Conservation (phyloP, 2,888 invertebrate species). For the Drosophila mulleri region DNA sequence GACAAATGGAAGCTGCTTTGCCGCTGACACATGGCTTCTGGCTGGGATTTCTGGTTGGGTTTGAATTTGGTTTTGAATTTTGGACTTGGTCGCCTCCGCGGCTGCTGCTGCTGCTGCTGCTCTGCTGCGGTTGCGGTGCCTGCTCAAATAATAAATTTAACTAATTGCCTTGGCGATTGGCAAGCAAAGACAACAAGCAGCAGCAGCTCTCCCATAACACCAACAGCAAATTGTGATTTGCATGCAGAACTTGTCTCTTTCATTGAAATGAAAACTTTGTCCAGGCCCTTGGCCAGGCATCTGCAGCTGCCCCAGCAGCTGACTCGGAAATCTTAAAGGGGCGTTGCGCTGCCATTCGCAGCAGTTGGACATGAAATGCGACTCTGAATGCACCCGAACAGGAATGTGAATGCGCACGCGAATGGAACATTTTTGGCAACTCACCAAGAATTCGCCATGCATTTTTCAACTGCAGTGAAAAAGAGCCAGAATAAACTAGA, state of each 20-base stretch:
- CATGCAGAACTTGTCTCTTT: slow-evolving; percentile 37
- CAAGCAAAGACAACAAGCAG: slow-evolving; percentile 44
- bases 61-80: slow-evolving; percentile 22
- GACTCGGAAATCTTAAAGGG: slow-evolving; percentile 28
- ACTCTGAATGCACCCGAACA: slow-evolving; percentile 11
- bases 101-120: slow-evolving; percentile 11
- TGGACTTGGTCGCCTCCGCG: slow-evolving; percentile 20
- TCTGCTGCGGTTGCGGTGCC: slow-evolving; percentile 63
- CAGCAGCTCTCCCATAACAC: slow-evolving; percentile 12
- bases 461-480: slow-evolving; percentile 4
- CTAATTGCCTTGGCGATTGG: slow-evolving; percentile 76
- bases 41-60: slow-evolving; percentile 22
- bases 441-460: slow-evolving; percentile 56
- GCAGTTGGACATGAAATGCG: slow-evolving; percentile 13
- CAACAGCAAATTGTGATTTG: slow-evolving; percentile 34
- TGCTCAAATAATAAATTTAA: slow-evolving; percentile 79
- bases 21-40: slow-evolving; percentile 57
- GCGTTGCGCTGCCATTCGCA: slow-evolving; percentile 45
- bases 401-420: slow-evolving; percentile 7
- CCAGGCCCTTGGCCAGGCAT: slow-evolving; percentile 10
- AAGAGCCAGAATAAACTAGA: neutral
- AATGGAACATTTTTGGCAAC: slow-evolving; percentile 54
- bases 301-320: neutral
- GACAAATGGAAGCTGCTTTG: slow-evolving; percentile 75
- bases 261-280: slow-evolving; percentile 30